phyloP scores from a whole-genome alignment of 2,888 invertebrate species.

The Caenorhabditis zanzibari region DNA sequence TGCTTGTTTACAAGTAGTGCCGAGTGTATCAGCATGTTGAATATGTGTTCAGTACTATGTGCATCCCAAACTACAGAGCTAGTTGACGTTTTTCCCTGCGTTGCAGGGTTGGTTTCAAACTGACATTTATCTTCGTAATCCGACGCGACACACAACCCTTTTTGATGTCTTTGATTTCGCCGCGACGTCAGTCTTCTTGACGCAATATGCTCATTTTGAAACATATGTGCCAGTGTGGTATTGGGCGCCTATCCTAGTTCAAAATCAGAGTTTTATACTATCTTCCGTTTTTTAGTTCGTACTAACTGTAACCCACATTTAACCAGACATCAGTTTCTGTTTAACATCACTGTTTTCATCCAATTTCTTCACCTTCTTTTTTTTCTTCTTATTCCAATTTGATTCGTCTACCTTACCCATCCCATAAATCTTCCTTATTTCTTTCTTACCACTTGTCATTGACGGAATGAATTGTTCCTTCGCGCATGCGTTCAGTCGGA shows the following conservation, averaged over 20 bases:
- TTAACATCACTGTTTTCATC: conserved; percentile 32
- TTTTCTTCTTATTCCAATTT: neutral
- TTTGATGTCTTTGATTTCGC: conserved; percentile 49
- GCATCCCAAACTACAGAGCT: conserved; percentile 17
- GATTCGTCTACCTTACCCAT: conserved; percentile 27
- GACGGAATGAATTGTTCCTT: conserved; percentile 59
- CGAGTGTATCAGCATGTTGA: conserved; percentile 46
- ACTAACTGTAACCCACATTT: neutral
- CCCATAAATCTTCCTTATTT: conserved; percentile 51
- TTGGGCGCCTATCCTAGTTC: neutral
- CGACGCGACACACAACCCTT: conserved; percentile 37
- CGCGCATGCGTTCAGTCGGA: conserved; percentile 52
- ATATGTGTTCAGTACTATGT: conserved; percentile 21
- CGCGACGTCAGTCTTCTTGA: conserved; percentile 12
- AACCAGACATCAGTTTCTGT: conserved; percentile 1
- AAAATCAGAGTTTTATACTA: neutral
- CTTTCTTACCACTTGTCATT: conserved; percentile 57
- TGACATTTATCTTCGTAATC: conserved; percentile 64
- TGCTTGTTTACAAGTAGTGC: conserved; percentile 58
- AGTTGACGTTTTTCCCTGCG: conserved; percentile 12
- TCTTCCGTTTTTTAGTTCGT: neutral
- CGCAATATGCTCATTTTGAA: conserved; percentile 40
- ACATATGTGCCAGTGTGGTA: conserved; percentile 33
- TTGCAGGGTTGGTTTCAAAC: neutral
- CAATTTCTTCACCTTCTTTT: conserved; percentile 2